Conservation (phyloP, 1,140 invertebrate species). For the Hylaeus anthracinus region DNA sequence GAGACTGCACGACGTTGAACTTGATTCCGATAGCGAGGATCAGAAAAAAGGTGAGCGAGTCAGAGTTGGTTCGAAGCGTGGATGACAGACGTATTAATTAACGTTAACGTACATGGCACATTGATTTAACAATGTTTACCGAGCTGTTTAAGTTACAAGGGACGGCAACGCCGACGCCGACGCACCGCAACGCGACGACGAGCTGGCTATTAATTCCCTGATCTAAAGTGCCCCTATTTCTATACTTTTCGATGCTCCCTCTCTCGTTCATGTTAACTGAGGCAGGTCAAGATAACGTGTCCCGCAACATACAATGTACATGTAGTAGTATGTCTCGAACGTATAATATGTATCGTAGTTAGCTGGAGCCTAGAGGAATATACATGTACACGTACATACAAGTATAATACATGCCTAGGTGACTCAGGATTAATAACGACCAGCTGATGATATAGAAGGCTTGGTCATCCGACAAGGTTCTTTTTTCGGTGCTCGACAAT, state of each 20-base stretch:
- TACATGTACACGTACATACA: background rate
- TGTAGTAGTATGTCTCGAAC: slow-evolving; percentile 30
- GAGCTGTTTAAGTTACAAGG: slow-evolving; percentile 60
- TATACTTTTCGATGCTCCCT: slow-evolving; percentile 39
- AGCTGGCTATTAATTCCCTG: slow-evolving; percentile 53
- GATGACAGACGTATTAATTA: background rate
- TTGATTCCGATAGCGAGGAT: slow-evolving; percentile 75
- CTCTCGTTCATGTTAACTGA: slow-evolving; percentile 26
- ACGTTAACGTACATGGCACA: background rate
- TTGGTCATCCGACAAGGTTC: too few relatives aligned
- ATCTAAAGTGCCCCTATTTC: slow-evolving; percentile 57
- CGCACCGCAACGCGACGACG: too few relatives aligned
- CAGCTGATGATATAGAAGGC: too few relatives aligned
- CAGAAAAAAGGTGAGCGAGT: slow-evolving; percentile 71
- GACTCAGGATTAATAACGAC: too few relatives aligned
- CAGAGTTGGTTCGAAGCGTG: background rate
- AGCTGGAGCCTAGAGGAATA: background rate
- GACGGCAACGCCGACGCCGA: background rate
- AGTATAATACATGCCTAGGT: too few relatives aligned
- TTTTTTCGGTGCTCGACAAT: slow-evolving; percentile 1
- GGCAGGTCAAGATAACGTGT: slow-evolving; percentile 57
- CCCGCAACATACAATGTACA: too few relatives aligned
- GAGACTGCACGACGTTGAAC: slow-evolving; percentile 72
- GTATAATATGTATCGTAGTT: slow-evolving; percentile 3
- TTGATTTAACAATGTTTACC: slow-evolving; percentile 58